Conservation (phyloP, 2,113 vertebrate genomes). For the Leptobrachium ailaonicum region DNA sequence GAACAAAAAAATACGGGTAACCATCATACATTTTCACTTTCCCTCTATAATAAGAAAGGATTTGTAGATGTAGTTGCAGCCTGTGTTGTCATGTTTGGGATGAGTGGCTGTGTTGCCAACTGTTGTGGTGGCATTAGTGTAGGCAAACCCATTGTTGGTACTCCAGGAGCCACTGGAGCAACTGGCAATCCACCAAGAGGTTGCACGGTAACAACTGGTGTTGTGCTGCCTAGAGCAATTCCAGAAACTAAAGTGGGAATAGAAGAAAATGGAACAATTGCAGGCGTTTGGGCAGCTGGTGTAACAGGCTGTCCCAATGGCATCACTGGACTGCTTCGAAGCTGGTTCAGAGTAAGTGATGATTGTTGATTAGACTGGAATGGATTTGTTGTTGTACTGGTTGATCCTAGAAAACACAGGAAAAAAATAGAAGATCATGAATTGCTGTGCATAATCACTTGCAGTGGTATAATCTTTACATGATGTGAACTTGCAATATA, state of each 20-base stretch:
- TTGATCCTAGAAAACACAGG: constrained; percentile 14
- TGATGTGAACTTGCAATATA: no score
- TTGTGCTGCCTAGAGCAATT: constrained; percentile 58
- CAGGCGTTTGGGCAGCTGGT: constrained; percentile 42
- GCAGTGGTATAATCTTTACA: no score
- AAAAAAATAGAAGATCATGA: not conserved
- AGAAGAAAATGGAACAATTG: constrained; percentile 47
- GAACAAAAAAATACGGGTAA: constrained; percentile 28
- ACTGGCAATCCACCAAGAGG: constrained; percentile 42
- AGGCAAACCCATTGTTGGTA: constrained; percentile 65
- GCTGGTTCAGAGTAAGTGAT: constrained; percentile 81
- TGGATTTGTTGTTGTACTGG: constrained; percentile 62
- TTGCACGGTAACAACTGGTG: constrained; percentile 59
- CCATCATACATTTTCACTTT: constrained; percentile 19
- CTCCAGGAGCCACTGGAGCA: constrained; percentile 57
- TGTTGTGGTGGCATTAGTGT: constrained; percentile 70
- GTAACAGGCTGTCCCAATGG: constrained; percentile 71
- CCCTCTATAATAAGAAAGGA: constrained; percentile 76
- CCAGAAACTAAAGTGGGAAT: constrained; percentile 63
- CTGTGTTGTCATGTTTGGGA: constrained; percentile 58
- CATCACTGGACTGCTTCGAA: constrained; percentile 84
- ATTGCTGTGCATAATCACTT: not conserved
- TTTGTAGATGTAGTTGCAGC: constrained; percentile 71
- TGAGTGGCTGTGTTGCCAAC: constrained; percentile 67
- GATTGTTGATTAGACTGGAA: constrained; percentile 64